Percentiles rank a stretch among this genome's conserved stretches.
Conservation (phyloP, 1,140 invertebrate genomes). For the Sesamia nonagrioides region DNA sequence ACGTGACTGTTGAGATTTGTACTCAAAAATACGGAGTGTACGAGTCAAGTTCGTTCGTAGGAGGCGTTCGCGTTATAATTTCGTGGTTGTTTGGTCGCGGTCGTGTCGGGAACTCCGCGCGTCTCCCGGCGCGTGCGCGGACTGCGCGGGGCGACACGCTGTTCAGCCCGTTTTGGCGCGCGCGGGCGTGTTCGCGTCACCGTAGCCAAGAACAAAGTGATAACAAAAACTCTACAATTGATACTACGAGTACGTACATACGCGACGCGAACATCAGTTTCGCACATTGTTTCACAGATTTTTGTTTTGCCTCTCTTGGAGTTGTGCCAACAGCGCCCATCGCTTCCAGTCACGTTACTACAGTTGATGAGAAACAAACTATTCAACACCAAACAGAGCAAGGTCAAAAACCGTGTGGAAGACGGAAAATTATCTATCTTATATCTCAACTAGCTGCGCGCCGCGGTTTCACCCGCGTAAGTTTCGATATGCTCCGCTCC, state of each 20-base stretch:
- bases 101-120: conserved; percentile 63
- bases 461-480: too few relatives aligned
- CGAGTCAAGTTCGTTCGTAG: conserved; percentile 75
- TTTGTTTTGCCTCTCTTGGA: conserved; percentile 72
- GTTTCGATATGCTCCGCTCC: too few relatives aligned
- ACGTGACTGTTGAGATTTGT: conserved; percentile 51
- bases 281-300: conserved; percentile 58
- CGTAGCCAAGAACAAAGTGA: conserved; percentile 77
- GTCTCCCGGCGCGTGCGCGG: conserved; percentile 69
- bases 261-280: conserved; percentile 60
- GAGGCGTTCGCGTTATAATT: conserved; percentile 63
- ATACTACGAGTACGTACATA: conserved; percentile 65
- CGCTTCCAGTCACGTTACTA: conserved; percentile 60
- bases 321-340: conserved; percentile 65
- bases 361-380: conserved; percentile 64
- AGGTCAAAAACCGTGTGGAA: conserved; percentile 55
- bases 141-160: conserved; percentile 60
- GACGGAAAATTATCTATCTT: conserved; percentile 28
- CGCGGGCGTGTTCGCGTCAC: conserved; percentile 74
- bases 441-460: too few relatives aligned
- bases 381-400: conserved; percentile 43
- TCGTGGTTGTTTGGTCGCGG: conserved; percentile 57
- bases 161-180: conserved; percentile 65
- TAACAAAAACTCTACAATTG: conserved; percentile 78
- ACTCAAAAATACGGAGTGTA: conserved; percentile 54